phyloP scores from a whole-genome alignment of 2,888 invertebrate genomes.

The Chesias legatella region DNA sequence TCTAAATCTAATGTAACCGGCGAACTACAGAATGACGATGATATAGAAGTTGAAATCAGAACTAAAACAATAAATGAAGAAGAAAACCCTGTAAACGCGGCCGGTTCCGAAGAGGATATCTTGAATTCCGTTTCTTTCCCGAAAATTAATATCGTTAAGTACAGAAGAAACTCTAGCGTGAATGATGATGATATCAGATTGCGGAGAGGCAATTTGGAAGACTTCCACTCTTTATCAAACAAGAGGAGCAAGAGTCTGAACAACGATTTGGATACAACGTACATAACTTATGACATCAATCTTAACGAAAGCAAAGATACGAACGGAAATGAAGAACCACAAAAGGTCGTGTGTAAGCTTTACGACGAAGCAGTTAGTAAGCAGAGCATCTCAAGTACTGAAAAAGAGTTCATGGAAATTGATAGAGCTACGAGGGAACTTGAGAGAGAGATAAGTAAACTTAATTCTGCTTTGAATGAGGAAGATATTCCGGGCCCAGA shows the following conservation, averaged over 20 bases:
- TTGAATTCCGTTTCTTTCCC: conserved; percentile 53
- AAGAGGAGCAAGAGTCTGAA: conserved; percentile 71
- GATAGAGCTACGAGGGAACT: conserved; percentile 68
- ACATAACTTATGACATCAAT: conserved; percentile 63
- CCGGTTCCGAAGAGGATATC: conserved; percentile 54
- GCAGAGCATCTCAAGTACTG: conserved; percentile 68
- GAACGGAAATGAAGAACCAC: conserved; percentile 62
- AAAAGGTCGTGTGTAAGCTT: conserved; percentile 67
- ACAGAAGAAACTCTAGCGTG: conserved; percentile 71
- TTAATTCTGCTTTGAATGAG: conserved; percentile 69
- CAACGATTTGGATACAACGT: conserved; percentile 52
- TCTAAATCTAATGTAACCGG: conserved; percentile 13
- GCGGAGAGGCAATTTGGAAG: conserved; percentile 68
- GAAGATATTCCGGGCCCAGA: conserved; percentile 56
- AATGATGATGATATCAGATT: conserved; percentile 69
- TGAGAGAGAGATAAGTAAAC: conserved; percentile 69
- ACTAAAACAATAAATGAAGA: conserved; percentile 25
- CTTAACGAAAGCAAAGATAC: conserved; percentile 58
- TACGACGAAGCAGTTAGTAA: conserved; percentile 56
- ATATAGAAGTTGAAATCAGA: conserved; percentile 21
- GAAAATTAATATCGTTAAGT: conserved; percentile 65
- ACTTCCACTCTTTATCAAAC: conserved; percentile 58
- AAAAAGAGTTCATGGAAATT: conserved; percentile 73
- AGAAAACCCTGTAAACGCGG: conserved; percentile 16
- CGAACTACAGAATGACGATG: conserved; percentile 15